Conservation (phyloP, 2,888 invertebrate genomes). For the Cosmopolites sordidus region DNA sequence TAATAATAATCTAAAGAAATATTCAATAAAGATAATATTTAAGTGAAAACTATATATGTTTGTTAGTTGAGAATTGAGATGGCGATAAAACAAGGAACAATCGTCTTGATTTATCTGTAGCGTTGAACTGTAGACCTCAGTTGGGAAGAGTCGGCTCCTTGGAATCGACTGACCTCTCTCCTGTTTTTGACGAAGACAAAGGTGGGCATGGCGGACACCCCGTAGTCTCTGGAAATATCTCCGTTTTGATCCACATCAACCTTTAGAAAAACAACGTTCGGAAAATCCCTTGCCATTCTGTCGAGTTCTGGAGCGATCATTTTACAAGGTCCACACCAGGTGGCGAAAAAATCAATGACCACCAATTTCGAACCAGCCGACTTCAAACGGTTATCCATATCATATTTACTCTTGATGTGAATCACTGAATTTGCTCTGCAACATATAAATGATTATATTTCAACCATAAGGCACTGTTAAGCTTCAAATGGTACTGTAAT, state of each 20-base stretch:
- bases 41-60: too few species aligned
- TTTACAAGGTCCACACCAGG: slow-evolving; percentile 90
- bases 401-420: slow-evolving; percentile 51
- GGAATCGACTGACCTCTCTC: slow-evolving; percentile 63
- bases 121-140: slow-evolving; percentile 58
- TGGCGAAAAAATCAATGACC: slow-evolving; percentile 82
- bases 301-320: slow-evolving; percentile 76
- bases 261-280: slow-evolving; percentile 45
- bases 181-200: slow-evolving; percentile 75
- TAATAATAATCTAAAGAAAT: too few species aligned
- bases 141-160: slow-evolving; percentile 71
- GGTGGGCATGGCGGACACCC: slow-evolving; percentile 81
- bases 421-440: slow-evolving; percentile 23
- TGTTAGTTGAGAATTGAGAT: too few species aligned
- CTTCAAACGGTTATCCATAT: slow-evolving; percentile 63
- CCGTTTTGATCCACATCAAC: slow-evolving; percentile 84
- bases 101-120: slow-evolving; percentile 42
- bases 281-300: slow-evolving; percentile 58
- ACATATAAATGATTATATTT: background rate
- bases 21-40: too few species aligned
- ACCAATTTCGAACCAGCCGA: slow-evolving; percentile 76
- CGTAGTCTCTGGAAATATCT: slow-evolving; percentile 69
- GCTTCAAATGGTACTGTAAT: slow-evolving; percentile 25
- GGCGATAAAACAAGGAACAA: too few species aligned
- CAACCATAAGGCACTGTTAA: background rate